Conservation (phyloP, 1,140 invertebrate species). For the Laupala kohalensis region DNA sequence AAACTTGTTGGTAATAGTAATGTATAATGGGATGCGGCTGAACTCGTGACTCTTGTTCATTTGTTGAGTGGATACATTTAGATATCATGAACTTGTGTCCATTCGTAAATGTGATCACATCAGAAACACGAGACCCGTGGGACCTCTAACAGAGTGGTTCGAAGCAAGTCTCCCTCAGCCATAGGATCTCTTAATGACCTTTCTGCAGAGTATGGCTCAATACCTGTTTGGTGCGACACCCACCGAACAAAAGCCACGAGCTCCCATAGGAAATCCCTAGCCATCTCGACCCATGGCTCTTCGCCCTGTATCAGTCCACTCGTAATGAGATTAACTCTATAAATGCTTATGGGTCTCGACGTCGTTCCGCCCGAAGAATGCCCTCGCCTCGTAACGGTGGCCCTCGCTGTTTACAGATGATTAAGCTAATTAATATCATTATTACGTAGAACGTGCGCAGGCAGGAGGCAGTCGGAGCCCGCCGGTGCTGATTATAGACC, state of each 20-base stretch:
- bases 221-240: too few species aligned
- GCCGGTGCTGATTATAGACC: neutral
- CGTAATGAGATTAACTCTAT: neutral
- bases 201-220: too few species aligned
- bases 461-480: neutral
- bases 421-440: neutral
- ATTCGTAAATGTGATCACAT: too few species aligned
- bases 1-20: too few species aligned
- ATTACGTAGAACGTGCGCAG: neutral
- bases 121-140: too few species aligned
- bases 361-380: neutral
- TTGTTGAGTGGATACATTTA: too few species aligned
- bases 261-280: neutral
- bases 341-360: neutral
- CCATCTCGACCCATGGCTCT: neutral
- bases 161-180: too few species aligned
- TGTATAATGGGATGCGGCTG: too few species aligned
- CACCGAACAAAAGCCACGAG: neutral
- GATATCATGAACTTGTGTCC: too few species aligned
- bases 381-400: neutral
- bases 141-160: too few species aligned
- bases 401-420: neutral
- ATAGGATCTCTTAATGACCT: too few species aligned
- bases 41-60: too few species aligned
- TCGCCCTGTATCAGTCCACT: neutral